These are phyloP conservation scores for Ormyrus labotus DNA, from an alignment of 2,888 invertebrate genomes.

Conservation along the genomic window DNA sequence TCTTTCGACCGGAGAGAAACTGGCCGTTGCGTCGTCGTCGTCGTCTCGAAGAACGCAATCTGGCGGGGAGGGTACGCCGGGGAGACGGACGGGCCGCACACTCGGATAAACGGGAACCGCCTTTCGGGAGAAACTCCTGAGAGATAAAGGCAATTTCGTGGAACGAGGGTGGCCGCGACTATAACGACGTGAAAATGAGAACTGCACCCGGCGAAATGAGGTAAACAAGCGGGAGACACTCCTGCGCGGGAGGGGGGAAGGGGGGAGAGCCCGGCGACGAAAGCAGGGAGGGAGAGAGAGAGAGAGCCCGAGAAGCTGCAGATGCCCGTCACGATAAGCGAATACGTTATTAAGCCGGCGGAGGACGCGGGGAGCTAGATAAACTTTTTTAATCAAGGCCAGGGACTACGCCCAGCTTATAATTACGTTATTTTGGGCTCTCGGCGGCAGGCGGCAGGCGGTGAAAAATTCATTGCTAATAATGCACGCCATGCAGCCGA, in stretches of 20 bases:
- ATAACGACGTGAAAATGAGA: slow-evolving; percentile 51
- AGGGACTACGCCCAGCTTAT: slow-evolving; percentile 8
- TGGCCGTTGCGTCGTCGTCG: slow-evolving; percentile 1
- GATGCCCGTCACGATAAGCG: slow-evolving; percentile 30
- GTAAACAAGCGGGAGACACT: slow-evolving; percentile 33
- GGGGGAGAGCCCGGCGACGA: background rate
- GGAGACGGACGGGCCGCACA: too few species aligned
- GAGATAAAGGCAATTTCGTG: slow-evolving; percentile 49
- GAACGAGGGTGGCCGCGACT: slow-evolving; percentile 11
- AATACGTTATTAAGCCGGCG: slow-evolving; percentile 36
- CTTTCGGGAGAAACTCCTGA: background rate
- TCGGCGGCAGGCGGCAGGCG: background rate
- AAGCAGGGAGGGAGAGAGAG: too few species aligned
- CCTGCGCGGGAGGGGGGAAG: background rate
- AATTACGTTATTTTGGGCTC: slow-evolving; percentile 9
- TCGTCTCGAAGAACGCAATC: slow-evolving; percentile 43
- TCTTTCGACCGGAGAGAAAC: background rate
- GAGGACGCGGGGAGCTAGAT: slow-evolving; percentile 22
- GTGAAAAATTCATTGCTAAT: background rate
- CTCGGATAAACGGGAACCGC: too few species aligned
- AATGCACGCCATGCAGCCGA: background rate
- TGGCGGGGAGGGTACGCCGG: background rate
- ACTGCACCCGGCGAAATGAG: slow-evolving; percentile 39
- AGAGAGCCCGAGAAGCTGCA: background rate
- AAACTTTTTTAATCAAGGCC: slow-evolving; percentile 50